Evolutionary conservation across 2,888 invertebrate species (phyloP).

Genomic region (Drosophila borealis): DNA sequence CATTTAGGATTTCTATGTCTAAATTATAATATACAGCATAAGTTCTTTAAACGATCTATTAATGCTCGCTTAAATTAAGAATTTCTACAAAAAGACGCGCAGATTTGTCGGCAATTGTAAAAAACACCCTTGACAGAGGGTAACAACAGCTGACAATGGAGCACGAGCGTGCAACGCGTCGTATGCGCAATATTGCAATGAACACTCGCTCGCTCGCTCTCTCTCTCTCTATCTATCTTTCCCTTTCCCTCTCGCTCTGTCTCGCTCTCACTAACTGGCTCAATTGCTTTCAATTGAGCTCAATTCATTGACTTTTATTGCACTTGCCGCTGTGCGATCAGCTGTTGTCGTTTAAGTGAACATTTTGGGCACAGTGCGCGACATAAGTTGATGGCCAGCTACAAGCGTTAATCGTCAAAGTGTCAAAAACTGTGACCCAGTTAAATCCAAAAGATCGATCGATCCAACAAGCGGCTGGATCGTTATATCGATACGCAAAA

Average conservation of each 20-base stretch:
- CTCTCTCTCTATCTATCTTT: not conserved
- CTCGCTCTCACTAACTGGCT: constrained; percentile 24
- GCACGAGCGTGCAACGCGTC: constrained; percentile 29
- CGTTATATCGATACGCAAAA: constrained; percentile 9
- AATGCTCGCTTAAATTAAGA: not conserved
- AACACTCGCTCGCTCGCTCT: not conserved
- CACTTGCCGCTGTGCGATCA: constrained; percentile 68
- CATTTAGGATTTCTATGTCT: too few relatives aligned
- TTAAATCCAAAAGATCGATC: constrained; percentile 34
- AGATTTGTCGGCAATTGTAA: not conserved
- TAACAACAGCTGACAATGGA: constrained; percentile 6
- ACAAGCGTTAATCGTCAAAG: constrained; percentile 26
- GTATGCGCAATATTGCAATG: constrained; percentile 44
- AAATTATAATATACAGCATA: too few relatives aligned
- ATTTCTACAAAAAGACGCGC: not conserved
- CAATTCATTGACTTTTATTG: constrained; percentile 76
- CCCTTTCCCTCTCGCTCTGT: not conserved
- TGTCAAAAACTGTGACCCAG: constrained; percentile 51
- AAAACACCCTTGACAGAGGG: constrained; percentile 22
- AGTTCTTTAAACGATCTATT: too few relatives aligned
- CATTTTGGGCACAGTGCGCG: constrained; percentile 38
- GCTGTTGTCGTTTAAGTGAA: constrained; percentile 31
- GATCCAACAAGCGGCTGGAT: constrained; percentile 5
- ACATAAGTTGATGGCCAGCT: constrained; percentile 34
- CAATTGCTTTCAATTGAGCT: constrained; percentile 81